Base-by-base conservation (phyloP, 1,140 invertebrate genomes). In the Gryon sp. region DNA sequence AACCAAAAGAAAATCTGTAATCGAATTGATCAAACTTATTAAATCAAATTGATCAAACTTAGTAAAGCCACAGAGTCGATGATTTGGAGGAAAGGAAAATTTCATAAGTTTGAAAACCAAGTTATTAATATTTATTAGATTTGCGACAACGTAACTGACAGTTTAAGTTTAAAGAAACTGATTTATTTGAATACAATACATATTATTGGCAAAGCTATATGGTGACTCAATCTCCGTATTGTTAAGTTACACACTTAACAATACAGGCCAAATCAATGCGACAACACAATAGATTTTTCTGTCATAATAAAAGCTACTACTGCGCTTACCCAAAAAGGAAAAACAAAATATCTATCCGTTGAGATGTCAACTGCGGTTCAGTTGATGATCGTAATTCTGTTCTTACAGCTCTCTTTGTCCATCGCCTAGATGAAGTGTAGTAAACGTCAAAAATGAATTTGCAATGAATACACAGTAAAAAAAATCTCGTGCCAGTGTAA, bases 91-190 rank as follows among this genome's bases (percentile, higher is more conserved):
- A n/a, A n/a, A n/a, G 11, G 14, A 26, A 11, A 12, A n/a, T 16
- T 22, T 34, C 4, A 6, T 9, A 48, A 52, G 32, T 59, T 50
- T 16, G 24, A 45, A 26, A 66, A 36, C 22, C 15, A 15, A 43
- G 20, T 59, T 50, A 52, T 69, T 60, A 59, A 69, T 69, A 69
- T 69, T 69, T 69, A 69, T 69, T 50, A 55, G 24, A 43, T 36
- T 2, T 9, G 20, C 24, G 34, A 57, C 30, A 36, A 40, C 11
- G 36, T 28, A 53, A 45, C 36, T 28, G 36, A 52, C 66, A 28
- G 20, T 60, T 26, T 36, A 36, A 60, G 30, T 60, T 20, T 14
- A 32, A 59, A 36, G 11, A 55, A 52, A 26, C 36, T 9, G 9
- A 22, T 26, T 57, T 52, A 60, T 70, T 60, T 60, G 28, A 70